Evolutionary conservation across 1,140 invertebrate species (phyloP).

Genomic region (Hirudo medicinalis): DNA sequence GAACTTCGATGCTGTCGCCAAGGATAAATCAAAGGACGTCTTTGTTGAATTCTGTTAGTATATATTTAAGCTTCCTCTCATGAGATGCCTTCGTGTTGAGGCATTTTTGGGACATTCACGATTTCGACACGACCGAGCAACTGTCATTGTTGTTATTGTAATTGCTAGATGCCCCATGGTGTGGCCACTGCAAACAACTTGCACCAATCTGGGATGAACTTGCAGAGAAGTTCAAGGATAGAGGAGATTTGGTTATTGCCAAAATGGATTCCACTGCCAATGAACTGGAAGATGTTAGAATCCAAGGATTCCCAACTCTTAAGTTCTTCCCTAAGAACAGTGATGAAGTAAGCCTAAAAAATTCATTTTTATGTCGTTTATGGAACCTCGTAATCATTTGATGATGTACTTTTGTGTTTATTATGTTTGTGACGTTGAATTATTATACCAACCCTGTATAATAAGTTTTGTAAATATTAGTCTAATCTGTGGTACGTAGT

Average conservation of each 20-base stretch:
- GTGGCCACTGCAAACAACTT: conserved; percentile 93
- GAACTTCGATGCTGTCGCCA: conserved; percentile 88
- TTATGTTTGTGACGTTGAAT: background rate
- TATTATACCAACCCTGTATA: background rate
- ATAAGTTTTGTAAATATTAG: conserved; percentile 6
- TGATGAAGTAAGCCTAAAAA: conserved; percentile 56
- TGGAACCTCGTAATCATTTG: background rate
- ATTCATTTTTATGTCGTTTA: background rate
- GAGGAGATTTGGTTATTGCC: conserved; percentile 73
- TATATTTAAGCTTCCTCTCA: background rate
- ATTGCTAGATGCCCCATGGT: conserved; percentile 92
- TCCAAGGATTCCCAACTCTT: conserved; percentile 90
- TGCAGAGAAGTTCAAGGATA: conserved; percentile 69
- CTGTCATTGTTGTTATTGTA: background rate
- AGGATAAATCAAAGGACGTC: conserved; percentile 76
- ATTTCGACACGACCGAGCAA: background rate
- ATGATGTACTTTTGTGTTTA: background rate
- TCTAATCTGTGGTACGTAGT: background rate
- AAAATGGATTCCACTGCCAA: conserved; percentile 98
- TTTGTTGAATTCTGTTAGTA: conserved; percentile 83
- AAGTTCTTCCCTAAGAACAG: conserved; percentile 83
- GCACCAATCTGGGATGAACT: conserved; percentile 85
- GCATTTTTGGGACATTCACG: background rate
- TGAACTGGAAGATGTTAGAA: conserved; percentile 72
- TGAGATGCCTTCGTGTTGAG: no score